Evolutionary conservation across 2,888 invertebrate species (phyloP).

Genomic region (Eurytoma adleriae): DNA sequence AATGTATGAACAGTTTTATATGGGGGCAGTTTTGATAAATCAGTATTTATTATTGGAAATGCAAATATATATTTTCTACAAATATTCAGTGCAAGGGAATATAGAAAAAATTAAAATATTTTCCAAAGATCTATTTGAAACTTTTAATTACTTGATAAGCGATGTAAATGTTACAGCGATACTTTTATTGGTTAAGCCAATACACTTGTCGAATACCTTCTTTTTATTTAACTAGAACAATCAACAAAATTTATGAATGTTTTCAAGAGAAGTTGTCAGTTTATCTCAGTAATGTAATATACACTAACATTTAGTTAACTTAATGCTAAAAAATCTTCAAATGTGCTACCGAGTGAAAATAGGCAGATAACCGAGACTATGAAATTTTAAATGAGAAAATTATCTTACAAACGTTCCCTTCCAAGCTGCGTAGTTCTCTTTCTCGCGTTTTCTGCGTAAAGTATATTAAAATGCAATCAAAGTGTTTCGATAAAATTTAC

Average conservation of each 20-base stretch:
- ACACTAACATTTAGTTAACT: too few species aligned
- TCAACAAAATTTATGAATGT: too few species aligned
- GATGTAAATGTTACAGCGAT: conserved; percentile 13
- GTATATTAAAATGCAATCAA: conserved; percentile 13
- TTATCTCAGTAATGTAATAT: too few species aligned
- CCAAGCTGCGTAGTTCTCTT: conserved; percentile 10
- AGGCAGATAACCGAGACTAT: not conserved
- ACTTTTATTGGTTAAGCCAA: too few species aligned
- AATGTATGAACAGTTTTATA: not conserved
- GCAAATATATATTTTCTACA: conserved; percentile 14
- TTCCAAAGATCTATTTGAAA: not conserved
- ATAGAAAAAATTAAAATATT: not conserved
- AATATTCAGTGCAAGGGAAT: not conserved
- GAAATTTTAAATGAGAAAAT: not conserved
- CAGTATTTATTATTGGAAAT: not conserved
- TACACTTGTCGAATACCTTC: too few species aligned
- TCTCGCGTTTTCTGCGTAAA: conserved; percentile 15
- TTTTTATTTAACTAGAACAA: too few species aligned
- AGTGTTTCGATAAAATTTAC: not conserved
- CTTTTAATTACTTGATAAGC: not conserved
- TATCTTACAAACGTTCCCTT: not conserved
- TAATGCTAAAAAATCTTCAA: not conserved
- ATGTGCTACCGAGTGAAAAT: not conserved
- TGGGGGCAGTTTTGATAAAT: conserved; percentile 14
- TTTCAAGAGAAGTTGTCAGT: too few species aligned